Evolutionary conservation across 1,140 invertebrate genomes (phyloP).

Genomic region (Platyscapa corneri): DNA sequence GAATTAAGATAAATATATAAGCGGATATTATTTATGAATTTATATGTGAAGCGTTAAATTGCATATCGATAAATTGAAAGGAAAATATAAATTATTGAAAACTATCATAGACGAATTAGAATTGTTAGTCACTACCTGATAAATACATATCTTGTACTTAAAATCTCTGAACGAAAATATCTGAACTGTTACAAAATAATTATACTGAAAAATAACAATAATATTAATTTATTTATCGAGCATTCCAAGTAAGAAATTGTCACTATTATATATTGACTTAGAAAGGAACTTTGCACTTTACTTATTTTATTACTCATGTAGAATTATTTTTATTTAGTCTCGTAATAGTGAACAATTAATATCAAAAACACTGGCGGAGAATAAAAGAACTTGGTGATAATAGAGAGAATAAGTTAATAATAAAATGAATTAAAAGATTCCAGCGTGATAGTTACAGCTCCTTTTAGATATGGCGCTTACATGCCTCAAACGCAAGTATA

Average conservation of each 20-base stretch:
- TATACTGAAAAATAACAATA: no score
- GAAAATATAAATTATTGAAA: not conserved
- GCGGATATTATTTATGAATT: not conserved
- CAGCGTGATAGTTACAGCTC: constrained; percentile 13
- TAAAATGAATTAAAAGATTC: no score
- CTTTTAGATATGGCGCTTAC: no score
- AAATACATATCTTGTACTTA: not conserved
- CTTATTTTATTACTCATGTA: not conserved
- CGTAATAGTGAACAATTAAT: not conserved
- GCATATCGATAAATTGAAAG: not conserved
- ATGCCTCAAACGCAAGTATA: not conserved
- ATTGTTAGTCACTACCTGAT: not conserved
- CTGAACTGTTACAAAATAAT: no score
- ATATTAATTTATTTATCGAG: no score
- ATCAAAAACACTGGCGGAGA: not conserved
- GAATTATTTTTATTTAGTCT: not conserved
- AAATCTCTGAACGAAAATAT: no score
- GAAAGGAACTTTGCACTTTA: no score
- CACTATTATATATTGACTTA: no score
- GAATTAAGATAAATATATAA: constrained; percentile 15
- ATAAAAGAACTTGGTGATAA: no score
- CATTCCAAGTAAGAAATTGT: no score
- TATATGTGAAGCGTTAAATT: not conserved
- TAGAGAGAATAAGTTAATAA: no score
- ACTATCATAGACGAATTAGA: not conserved